phyloP scores from a whole-genome alignment of 2,113 vertebrate species.

The Nanorana parkeri region DNA sequence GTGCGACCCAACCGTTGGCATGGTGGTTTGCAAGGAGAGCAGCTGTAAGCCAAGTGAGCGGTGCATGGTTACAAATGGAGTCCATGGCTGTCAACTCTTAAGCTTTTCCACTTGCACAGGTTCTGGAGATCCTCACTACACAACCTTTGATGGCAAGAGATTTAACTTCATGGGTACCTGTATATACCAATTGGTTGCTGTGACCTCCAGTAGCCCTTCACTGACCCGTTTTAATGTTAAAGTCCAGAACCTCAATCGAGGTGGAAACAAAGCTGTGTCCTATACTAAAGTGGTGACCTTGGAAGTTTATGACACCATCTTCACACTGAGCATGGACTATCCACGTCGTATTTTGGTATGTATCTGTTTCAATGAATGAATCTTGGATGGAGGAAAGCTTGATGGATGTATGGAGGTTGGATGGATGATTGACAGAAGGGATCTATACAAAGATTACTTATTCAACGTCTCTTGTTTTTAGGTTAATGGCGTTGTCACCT shows the following conservation, averaged over 20 bases:
- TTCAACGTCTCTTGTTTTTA: conserved; percentile 14
- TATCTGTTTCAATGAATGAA: not conserved
- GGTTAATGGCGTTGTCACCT: conserved; percentile 45
- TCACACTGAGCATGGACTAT: conserved; percentile 67
- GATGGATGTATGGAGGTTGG: too few relatives aligned
- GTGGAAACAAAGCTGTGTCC: conserved; percentile 55
- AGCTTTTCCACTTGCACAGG: conserved; percentile 63
- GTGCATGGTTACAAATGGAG: conserved; percentile 56
- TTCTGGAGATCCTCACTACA: conserved; percentile 62
- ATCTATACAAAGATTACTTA: not conserved
- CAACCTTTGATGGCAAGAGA: conserved; percentile 65
- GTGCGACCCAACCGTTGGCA: conserved; percentile 49
- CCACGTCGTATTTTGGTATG: conserved; percentile 66
- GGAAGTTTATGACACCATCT: conserved; percentile 60
- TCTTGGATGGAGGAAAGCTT: too few relatives aligned
- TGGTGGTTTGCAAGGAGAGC: conserved; percentile 55
- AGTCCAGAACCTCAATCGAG: conserved; percentile 61
- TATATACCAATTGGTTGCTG: conserved; percentile 64
- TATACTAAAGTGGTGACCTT: conserved; percentile 66
- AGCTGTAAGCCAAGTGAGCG: conserved; percentile 44
- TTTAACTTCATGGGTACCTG: conserved; percentile 70
- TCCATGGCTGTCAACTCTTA: conserved; percentile 58
- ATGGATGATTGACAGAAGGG: too few relatives aligned
- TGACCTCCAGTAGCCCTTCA: accelerated
- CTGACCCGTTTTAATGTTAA: conserved; percentile 54